Evolutionary conservation across 2,888 invertebrate genomes (phyloP).

Genomic region (Tetragonisca angustula): DNA sequence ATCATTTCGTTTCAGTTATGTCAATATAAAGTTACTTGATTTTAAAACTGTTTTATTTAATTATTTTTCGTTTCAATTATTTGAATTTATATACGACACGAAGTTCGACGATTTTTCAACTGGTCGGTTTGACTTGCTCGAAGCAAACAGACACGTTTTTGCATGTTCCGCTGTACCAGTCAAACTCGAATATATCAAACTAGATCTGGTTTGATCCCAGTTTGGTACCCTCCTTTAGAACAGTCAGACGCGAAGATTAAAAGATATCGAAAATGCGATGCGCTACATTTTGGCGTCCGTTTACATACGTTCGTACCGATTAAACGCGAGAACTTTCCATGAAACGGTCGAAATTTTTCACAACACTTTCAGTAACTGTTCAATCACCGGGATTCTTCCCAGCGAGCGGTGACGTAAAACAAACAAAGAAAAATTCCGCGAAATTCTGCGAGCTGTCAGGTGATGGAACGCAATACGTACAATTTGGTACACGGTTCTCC

Average conservation of each 20-base stretch:
- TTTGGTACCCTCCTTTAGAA: conserved; percentile 34
- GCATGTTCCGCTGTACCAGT: conserved; percentile 21
- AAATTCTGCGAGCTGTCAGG: not conserved
- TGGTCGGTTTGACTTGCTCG: not conserved
- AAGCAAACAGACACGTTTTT: conserved; percentile 12
- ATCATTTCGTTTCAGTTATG: too few species aligned
- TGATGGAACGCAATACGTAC: not conserved
- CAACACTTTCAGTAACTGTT: not conserved
- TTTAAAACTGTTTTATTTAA: too few species aligned
- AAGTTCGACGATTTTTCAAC: conserved; percentile 7
- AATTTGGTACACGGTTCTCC: conserved; percentile 20
- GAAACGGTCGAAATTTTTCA: not conserved
- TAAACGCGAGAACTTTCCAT: too few species aligned
- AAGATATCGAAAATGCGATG: conserved; percentile 11
- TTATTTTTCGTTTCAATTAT: too few species aligned
- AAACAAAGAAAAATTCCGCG: too few species aligned
- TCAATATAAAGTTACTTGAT: too few species aligned
- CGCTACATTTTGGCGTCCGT: conserved; percentile 7
- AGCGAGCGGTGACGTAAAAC: not conserved
- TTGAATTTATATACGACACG: too few species aligned
- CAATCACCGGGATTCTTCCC: not conserved
- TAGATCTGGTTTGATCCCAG: conserved; percentile 25
- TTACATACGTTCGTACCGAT: not conserved
- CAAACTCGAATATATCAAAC: conserved; percentile 52
- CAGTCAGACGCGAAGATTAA: conserved; percentile 19